Evolutionary conservation across 2,888 invertebrate species (phyloP).

Genomic region (Trissolcus japonicus): DNA sequence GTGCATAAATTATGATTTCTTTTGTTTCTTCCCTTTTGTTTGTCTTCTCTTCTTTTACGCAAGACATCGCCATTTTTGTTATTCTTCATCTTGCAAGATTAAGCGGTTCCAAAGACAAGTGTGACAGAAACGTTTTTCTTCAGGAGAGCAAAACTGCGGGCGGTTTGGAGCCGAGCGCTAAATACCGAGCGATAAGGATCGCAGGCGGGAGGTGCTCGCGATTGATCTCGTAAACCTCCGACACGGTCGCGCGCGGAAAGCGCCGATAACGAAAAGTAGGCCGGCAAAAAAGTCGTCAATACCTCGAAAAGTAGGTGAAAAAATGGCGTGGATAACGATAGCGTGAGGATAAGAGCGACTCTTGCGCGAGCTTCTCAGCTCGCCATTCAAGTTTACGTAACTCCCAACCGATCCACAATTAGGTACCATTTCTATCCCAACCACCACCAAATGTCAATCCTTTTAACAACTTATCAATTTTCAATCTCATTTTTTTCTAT

Average conservation of each 20-base stretch:
- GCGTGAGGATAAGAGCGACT: conserved; percentile 58
- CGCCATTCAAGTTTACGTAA: conserved; percentile 50
- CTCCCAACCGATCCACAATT: conserved; percentile 44
- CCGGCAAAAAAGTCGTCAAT: conserved; percentile 73
- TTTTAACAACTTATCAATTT: no score
- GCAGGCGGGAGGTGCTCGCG: conserved; percentile 47
- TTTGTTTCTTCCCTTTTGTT: no score
- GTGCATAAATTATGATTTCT: no score
- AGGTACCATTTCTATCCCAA: conserved; percentile 36
- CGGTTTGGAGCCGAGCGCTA: conserved; percentile 9
- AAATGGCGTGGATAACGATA: conserved; percentile 70
- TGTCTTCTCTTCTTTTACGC: no score
- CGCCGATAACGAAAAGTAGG: conserved; percentile 71
- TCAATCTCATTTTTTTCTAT: no score
- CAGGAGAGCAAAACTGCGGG: background rate
- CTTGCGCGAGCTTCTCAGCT: conserved; percentile 55
- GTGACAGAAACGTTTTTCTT: conserved; percentile 34
- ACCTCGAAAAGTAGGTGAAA: conserved; percentile 73
- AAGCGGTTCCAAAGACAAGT: conserved; percentile 72
- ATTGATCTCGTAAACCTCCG: conserved; percentile 58
- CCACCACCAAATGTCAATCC: no score
- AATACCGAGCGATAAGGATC: conserved; percentile 30
- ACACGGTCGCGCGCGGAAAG: conserved; percentile 56
- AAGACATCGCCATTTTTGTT: no score
- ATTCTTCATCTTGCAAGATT: conserved; percentile 51